Conservation (phyloP, 2,113 vertebrate genomes). For the Cathartes aura region DNA sequence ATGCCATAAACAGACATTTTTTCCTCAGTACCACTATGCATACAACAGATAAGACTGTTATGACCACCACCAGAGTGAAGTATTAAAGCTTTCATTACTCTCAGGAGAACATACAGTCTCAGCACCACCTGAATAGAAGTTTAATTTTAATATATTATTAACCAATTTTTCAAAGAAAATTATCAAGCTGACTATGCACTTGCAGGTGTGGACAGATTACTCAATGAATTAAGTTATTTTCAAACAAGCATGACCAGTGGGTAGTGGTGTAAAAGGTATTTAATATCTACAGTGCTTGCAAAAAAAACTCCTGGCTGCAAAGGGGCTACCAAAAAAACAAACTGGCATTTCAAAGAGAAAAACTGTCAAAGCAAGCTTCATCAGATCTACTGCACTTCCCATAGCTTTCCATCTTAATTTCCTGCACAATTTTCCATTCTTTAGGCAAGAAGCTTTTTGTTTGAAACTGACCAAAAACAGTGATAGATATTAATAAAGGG, state of each 20-base stretch:
- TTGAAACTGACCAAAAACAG: background rate
- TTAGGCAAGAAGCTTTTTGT: background rate
- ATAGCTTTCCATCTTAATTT: background rate
- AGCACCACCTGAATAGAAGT: background rate
- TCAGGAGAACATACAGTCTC: background rate
- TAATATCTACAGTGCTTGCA: background rate
- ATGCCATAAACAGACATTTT: accelerated
- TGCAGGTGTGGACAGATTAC: background rate
- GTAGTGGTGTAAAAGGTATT: background rate
- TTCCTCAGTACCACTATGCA: background rate
- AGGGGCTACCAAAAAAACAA: background rate
- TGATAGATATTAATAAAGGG: background rate
- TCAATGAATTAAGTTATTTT: background rate
- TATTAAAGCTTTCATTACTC: background rate
- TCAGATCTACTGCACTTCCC: background rate
- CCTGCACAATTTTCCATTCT: background rate
- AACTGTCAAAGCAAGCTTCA: background rate
- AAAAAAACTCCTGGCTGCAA: background rate
- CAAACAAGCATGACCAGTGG: background rate
- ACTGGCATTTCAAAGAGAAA: background rate
- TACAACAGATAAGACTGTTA: background rate
- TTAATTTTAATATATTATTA: background rate
- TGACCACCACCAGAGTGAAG: background rate
- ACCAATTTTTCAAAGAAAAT: background rate
- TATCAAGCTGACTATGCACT: background rate